Conservation (phyloP, 2,888 invertebrate genomes). For the Orgyia antiqua region DNA sequence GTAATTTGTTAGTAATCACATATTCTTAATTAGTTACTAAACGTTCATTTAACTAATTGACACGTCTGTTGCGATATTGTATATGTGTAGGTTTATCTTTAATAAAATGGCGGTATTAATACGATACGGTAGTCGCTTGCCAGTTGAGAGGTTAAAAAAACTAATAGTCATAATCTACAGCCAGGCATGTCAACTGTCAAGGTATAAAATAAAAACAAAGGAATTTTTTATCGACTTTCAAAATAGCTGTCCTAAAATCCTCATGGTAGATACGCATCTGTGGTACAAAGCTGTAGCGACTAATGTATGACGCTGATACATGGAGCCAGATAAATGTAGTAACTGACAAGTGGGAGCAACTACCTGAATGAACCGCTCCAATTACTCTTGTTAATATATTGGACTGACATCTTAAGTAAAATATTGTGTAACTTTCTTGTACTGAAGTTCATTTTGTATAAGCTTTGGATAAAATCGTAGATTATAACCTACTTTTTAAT, state of each 20-base stretch:
- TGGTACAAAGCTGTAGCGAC: constrained; percentile 46
- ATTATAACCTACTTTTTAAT: no score
- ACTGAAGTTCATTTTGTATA: not conserved
- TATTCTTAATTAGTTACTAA: no score
- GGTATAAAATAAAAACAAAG: constrained; percentile 5
- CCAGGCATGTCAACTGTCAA: constrained; percentile 4
- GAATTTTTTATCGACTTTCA: constrained; percentile 9
- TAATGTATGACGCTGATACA: constrained; percentile 47
- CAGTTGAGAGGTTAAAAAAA: no score
- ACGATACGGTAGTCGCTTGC: no score
- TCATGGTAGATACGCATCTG: constrained; percentile 45
- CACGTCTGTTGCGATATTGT: no score
- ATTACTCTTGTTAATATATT: constrained; percentile 32
- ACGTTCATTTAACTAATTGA: no score
- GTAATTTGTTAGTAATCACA: no score
- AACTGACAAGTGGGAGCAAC: constrained; percentile 51
- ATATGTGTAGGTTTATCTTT: no score
- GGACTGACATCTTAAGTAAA: constrained; percentile 21
- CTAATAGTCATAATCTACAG: no score
- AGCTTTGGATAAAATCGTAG: not conserved
- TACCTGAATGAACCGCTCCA: constrained; percentile 39
- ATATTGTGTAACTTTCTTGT: constrained; percentile 14
- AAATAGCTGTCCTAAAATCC: constrained; percentile 39
- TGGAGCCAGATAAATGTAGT: constrained; percentile 42
- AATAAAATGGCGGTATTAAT: no score